Evolutionary conservation across 2,888 invertebrate species (phyloP).

Genomic region (Oligia strigilis): DNA sequence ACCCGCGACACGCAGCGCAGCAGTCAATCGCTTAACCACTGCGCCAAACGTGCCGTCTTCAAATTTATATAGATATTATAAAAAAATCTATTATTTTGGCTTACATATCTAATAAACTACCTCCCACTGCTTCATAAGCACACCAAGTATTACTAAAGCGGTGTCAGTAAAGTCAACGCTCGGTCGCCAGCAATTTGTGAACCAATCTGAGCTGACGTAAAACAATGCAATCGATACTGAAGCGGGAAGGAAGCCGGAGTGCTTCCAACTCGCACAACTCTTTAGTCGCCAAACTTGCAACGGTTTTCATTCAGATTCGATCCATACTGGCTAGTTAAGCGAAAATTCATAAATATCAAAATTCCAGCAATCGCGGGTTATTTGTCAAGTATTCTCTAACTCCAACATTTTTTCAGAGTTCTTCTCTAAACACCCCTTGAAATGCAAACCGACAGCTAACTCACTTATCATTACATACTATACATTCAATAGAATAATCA

Average conservation of each 20-base stretch:
- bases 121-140: not conserved
- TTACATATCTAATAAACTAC: not conserved
- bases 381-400: not conserved
- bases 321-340: too few species aligned
- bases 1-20: too few species aligned
- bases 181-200: slow-evolving; percentile 61
- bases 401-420: not conserved
- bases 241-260: slow-evolving; percentile 56
- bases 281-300: too few species aligned
- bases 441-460: not conserved
- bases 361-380: not conserved
- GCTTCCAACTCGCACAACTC: slow-evolving; percentile 24
- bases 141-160: slow-evolving; percentile 13
- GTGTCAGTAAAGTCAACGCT: slow-evolving; percentile 47
- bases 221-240: slow-evolving; percentile 72
- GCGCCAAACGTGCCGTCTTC: too few species aligned
- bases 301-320: not conserved
- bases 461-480: not conserved
- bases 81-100: not conserved
- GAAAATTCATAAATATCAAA: too few species aligned
- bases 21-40: too few species aligned
- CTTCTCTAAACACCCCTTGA: not conserved
- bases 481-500: not conserved
- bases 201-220: slow-evolving; percentile 69
- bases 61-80: too few species aligned